Percentiles rank a stretch among this genome's conserved stretches.
Conservation (phyloP, 2,797 vertebrate genomes). For the Falco biarmicus region DNA sequence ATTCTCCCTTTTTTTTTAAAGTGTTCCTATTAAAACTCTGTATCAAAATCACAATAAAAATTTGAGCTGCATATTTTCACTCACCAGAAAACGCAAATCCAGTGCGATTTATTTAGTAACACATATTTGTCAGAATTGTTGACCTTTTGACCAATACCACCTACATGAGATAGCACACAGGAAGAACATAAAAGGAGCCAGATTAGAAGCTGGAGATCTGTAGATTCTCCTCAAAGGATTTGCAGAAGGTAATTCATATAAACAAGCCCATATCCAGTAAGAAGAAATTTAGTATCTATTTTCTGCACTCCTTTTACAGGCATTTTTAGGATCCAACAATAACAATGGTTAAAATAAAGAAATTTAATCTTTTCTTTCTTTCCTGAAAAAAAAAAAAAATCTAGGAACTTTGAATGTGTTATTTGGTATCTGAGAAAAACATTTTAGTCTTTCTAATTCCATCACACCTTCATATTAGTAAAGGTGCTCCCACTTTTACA, state of each 20-base stretch:
- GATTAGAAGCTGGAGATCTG: neutral
- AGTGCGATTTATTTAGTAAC: neutral
- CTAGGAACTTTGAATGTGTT: neutral
- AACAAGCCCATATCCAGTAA: neutral
- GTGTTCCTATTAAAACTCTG: neutral
- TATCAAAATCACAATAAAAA: neutral
- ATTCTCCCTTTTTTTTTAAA: neutral
- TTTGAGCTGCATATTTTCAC: neutral
- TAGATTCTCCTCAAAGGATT: neutral
- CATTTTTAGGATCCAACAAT: neutral
- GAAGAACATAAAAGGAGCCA: neutral
- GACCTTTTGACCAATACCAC: neutral
- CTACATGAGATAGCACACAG: neutral
- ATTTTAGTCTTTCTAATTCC: neutral
- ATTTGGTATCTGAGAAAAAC: neutral
- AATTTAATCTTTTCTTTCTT: neutral
- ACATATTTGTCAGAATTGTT: neutral
- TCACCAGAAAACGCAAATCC: neutral
- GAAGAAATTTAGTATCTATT: neutral
- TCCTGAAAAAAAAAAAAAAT: neutral
- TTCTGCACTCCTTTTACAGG: neutral
- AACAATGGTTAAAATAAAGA: neutral
- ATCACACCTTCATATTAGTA: neutral
- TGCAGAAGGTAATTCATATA: neutral
- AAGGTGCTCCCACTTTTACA: neutral